phyloP scores from a whole-genome alignment of 2,113 vertebrate genomes.

The Neoarius graeffei region DNA sequence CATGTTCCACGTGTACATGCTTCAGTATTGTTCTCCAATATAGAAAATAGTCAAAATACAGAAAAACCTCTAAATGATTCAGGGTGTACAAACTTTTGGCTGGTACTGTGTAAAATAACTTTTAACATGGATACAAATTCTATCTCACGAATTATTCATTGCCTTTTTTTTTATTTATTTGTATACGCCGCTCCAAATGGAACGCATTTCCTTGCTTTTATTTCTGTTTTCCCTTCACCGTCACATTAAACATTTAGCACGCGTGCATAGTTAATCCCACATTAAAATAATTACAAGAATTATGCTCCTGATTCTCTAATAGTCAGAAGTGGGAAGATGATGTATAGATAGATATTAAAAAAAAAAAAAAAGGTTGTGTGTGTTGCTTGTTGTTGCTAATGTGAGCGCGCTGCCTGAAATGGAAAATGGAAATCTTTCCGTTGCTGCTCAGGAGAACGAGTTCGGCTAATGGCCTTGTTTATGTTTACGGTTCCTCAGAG shows the following conservation, averaged over 20 bases:
- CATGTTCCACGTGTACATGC: too few species aligned
- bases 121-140: too few species aligned
- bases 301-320: background rate
- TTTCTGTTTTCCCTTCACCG: background rate
- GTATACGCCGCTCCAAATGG: background rate
- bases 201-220: background rate
- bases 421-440: conserved; percentile 20
- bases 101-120: too few species aligned
- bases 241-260: conserved; percentile 17
- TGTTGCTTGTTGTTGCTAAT: background rate
- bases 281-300: conserved; percentile 10
- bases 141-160: too few species aligned
- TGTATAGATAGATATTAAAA: too few species aligned
- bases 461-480: conserved; percentile 26
- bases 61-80: too few species aligned
- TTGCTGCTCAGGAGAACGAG: conserved; percentile 1
- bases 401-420: background rate
- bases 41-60: too few species aligned
- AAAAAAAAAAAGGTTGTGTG: background rate
- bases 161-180: background rate
- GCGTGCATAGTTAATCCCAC: conserved; percentile 1
- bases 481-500: conserved; percentile 71
- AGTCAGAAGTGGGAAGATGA: background rate
- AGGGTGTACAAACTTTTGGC: too few species aligned
- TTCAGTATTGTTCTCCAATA: too few species aligned